Evolutionary conservation across 2,888 invertebrate species (phyloP).

Genomic region (Tuta absoluta): DNA sequence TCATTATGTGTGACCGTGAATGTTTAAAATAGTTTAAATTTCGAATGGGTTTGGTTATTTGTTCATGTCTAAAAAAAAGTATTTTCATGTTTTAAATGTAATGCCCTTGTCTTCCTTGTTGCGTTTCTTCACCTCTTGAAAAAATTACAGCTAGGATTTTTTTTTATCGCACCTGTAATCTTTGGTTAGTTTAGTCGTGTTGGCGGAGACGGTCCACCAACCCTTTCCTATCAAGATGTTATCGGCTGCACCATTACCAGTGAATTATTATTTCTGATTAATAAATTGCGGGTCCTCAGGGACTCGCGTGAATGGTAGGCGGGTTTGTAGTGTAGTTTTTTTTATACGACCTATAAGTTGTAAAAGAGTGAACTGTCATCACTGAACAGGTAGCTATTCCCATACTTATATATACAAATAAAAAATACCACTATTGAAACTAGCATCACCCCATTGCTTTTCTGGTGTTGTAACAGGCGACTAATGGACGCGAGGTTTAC

Average conservation of each 20-base stretch:
- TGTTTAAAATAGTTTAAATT: no score
- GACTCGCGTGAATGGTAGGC: conserved; percentile 51
- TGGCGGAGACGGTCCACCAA: conserved; percentile 43
- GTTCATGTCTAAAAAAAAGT: no score
- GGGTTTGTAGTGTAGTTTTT: conserved; percentile 1
- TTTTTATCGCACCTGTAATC: neutral
- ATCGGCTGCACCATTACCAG: conserved; percentile 66
- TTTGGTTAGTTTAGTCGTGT: neutral
- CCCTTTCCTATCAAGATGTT: conserved; percentile 60
- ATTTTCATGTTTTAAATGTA: neutral
- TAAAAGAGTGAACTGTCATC: conserved; percentile 5
- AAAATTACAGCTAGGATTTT: neutral
- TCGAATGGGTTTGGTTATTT: no score
- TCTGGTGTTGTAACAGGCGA: no score
- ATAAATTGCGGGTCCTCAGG: conserved; percentile 74
- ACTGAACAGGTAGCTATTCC: neutral
- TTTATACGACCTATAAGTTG: conserved; percentile 48
- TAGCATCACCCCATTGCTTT: no score
- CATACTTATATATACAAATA: no score
- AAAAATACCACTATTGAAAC: no score
- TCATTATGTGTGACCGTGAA: no score
- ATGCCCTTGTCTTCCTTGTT: no score
- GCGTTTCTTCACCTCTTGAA: no score
- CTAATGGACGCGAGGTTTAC: no score
- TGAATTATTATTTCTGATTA: conserved; percentile 82